Conservation (phyloP, 2,113 vertebrate genomes). For the Catagonus wagneri region DNA sequence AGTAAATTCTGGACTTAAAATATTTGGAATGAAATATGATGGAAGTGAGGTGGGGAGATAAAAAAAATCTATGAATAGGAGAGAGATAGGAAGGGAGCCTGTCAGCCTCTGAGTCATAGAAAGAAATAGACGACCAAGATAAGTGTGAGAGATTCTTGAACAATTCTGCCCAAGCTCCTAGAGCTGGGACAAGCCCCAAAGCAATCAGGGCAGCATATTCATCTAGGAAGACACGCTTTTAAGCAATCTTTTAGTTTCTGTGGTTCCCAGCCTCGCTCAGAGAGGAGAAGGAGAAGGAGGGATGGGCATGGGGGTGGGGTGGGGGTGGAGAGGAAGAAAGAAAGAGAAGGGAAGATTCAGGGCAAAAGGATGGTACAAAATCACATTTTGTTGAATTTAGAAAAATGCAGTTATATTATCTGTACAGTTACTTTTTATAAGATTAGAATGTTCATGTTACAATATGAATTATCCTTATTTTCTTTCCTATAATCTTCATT, state of each 20-base stretch:
- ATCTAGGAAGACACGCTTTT: background rate
- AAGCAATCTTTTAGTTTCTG: background rate
- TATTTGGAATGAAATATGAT: background rate
- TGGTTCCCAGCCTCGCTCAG: background rate
- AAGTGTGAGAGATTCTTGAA: background rate
- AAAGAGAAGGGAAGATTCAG: background rate
- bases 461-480: background rate
- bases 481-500: background rate
- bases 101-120: background rate
- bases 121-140: background rate
- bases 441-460: background rate
- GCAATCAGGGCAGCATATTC: background rate
- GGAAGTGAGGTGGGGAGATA: background rate
- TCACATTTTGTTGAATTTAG: background rate
- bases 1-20: background rate
- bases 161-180: background rate
- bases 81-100: background rate
- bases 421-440: background rate
- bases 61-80: background rate
- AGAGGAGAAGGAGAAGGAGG: background rate
- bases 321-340: rapidly evolving
- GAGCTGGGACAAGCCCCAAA: background rate
- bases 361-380: background rate
- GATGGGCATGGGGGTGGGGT: background rate
- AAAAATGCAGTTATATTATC: background rate